Percentiles rank a stretch among this genome's conserved stretches.
Evolutionary conservation across 2,888 invertebrate genomes (phyloP).

Genomic region (Cephus rjabovi): DNA sequence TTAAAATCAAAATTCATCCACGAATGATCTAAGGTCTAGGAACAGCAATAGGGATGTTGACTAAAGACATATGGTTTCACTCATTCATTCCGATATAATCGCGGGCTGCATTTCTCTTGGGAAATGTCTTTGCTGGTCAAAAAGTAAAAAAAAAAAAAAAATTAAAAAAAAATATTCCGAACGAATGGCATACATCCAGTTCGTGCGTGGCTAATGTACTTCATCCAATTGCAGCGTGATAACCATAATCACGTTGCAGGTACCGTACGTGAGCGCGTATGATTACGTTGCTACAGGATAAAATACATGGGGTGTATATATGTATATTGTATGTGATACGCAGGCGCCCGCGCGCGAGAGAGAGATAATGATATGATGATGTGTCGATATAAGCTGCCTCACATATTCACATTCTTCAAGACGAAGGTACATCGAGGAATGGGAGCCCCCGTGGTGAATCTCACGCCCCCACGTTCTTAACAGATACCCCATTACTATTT

Average conservation of each 20-base stretch:
- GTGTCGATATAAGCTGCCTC: constrained; percentile 24
- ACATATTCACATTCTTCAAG: constrained; percentile 22
- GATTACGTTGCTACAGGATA: neutral
- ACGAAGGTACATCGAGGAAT: constrained; percentile 18
- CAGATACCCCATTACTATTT: constrained; percentile 44
- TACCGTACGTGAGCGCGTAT: constrained; percentile 5
- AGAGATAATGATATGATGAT: constrained; percentile 30
- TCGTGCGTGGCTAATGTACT: constrained; percentile 56
- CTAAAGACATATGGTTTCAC: no score
- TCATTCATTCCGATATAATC: no score
- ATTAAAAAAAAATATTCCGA: constrained; percentile 20
- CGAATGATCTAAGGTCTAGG: no score
- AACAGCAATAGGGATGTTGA: no score
- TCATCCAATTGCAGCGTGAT: constrained; percentile 51
- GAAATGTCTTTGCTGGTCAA: no score
- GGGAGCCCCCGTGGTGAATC: constrained; percentile 42
- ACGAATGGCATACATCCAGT: constrained; percentile 33
- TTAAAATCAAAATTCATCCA: no score
- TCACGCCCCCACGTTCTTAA: constrained; percentile 48
- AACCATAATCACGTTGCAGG: constrained; percentile 49
- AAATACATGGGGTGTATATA: constrained; percentile 10
- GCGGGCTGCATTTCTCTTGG: no score
- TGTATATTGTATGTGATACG: neutral
- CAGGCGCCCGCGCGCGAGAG: constrained; percentile 8
- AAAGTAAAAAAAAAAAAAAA: neutral